These are phyloP conservation scores for Stigmatopora argus DNA, from an alignment of 2,113 vertebrate species.

Conservation along the genomic window DNA sequence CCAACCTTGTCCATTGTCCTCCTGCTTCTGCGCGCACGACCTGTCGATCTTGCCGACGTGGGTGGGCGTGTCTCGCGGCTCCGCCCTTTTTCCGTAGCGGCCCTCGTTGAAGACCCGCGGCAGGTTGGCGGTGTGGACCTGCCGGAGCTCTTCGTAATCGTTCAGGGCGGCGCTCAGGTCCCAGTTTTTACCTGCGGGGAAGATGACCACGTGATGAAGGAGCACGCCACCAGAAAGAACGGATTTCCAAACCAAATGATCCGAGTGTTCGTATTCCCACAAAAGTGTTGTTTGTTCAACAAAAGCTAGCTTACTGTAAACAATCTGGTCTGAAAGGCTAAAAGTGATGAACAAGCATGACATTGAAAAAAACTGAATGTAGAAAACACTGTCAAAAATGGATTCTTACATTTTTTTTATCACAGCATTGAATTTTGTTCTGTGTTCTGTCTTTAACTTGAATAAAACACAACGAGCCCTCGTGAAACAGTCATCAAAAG, in stretches of 20 bases:
- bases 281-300: constrained; percentile 2
- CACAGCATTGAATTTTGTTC: too few relatives aligned
- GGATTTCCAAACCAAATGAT: neutral
- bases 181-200: constrained; percentile 91
- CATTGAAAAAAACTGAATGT: constrained; percentile 7
- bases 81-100: constrained; percentile 76
- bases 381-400: neutral
- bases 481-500: constrained; percentile 7
- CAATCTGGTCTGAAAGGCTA: constrained; percentile 4
- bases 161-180: constrained; percentile 91
- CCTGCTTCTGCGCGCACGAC: constrained; percentile 80
- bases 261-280: neutral
- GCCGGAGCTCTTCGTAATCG: constrained; percentile 93
- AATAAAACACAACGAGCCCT: too few relatives aligned
- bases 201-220: neutral
- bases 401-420: neutral
- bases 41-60: constrained; percentile 70
- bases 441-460: too few relatives aligned
- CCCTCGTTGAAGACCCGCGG: constrained; percentile 93
- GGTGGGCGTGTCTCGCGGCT: constrained; percentile 72
- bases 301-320: constrained; percentile 22
- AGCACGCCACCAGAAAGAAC: too few relatives aligned
- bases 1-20: constrained; percentile 79
- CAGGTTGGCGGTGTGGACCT: constrained; percentile 91
- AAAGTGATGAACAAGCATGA: neutral